Conservation (phyloP, 2,888 invertebrate species). For the Drosophila mayaguana region DNA sequence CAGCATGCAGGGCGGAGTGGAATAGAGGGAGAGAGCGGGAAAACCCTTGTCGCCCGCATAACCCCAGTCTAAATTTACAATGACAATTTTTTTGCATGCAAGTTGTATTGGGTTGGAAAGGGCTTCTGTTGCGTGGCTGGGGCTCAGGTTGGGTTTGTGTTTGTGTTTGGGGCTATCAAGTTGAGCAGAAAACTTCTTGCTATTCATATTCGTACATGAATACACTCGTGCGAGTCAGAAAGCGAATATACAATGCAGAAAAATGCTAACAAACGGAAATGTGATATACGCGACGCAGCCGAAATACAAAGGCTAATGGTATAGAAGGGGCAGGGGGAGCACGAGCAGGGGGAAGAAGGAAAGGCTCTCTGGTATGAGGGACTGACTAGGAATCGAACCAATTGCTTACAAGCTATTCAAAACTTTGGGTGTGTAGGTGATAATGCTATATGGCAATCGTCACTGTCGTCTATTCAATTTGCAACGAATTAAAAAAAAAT, state of each 20-base stretch:
- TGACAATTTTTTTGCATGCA: constrained; percentile 59
- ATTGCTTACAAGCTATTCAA: constrained; percentile 64
- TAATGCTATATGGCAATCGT: constrained; percentile 69
- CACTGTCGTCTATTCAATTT: constrained; percentile 72
- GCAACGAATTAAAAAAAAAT: constrained; percentile 68
- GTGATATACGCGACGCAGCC: constrained; percentile 75
- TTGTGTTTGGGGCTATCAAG: constrained; percentile 70
- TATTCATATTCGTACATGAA: constrained; percentile 58
- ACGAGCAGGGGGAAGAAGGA: not conserved
- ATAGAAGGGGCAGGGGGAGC: not conserved
- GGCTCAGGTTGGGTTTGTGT: constrained; percentile 20
- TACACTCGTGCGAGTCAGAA: constrained; percentile 39
- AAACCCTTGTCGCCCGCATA: constrained; percentile 47
- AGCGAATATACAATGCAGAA: constrained; percentile 66
- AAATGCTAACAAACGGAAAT: constrained; percentile 79
- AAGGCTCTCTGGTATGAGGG: not conserved
- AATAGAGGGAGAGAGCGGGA: not conserved
- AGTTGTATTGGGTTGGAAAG: constrained; percentile 43
- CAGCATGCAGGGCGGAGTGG: not conserved
- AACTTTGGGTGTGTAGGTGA: constrained; percentile 56
- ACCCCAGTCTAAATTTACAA: constrained; percentile 57
- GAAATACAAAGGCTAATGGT: constrained; percentile 69
- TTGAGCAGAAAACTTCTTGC: constrained; percentile 78
- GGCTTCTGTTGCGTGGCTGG: constrained; percentile 27
- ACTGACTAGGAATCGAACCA: constrained; percentile 48